Evolutionary conservation across 2,113 vertebrate species (phyloP), one percentile per base, ranked within the genome.

Genomic region (Seriola rivoliana): DNA sequence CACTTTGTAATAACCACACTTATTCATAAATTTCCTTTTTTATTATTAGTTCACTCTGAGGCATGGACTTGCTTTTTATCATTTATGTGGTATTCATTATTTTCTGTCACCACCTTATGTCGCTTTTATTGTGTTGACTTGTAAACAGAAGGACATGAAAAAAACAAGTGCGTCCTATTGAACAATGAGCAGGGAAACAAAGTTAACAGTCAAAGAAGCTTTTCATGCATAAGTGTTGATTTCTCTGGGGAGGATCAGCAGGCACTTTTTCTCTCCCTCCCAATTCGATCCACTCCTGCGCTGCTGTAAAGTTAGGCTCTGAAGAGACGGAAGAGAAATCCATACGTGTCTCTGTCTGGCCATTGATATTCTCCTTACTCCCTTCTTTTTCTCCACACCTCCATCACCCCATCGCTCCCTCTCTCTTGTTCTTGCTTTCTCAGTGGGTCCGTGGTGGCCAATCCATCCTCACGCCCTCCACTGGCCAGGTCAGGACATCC

Each of bases 381-480:
- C 85, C 86, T 91, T 93, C 91, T 85, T 88, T 85, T 89, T 78
- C 87, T 85, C 86, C 83, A 82, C 85, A 91, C 91, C 91, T 91
- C 85, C 88, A 89, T 91, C 92, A 88, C 81, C 84, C 86, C 81
- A 84, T 91, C 88, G 59, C 87, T 82, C 84, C 64, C 78, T 75
- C 82, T 88, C 71, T 50, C 88, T 86, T 87, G 86, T 78, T 84
- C 71, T 79, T 85, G 76, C 83, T 75, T 82, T 79, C 81, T 85
- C 81, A 80, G 87, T 82, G 72, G 90, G 93, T 94, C 94, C 94
- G 54, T 82, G 78, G 94, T 92, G 94, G 90, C 94, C 93, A 91
- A 95, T 95, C 93, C 93, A 95, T 95, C 94, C 93, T 94, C 77
- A 85, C 87, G 89, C 93, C 94, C 93, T 95, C 91, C 93, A 91